Evolutionary conservation across 2,888 invertebrate genomes (phyloP).

Genomic region (Diarsia brunnea): DNA sequence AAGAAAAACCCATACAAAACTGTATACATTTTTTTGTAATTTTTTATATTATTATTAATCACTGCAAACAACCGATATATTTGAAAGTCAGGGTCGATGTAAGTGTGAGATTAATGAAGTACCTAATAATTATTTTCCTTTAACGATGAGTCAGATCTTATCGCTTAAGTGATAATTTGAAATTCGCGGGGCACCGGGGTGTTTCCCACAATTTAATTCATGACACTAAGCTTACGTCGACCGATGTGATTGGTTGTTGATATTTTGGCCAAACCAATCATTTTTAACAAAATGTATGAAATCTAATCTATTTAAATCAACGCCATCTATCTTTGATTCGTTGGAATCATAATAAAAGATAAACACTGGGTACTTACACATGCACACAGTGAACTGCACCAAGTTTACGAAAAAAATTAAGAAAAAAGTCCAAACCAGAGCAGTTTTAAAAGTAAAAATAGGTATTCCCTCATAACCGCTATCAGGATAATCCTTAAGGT

Average conservation of each 20-base stretch:
- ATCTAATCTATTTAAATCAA: neutral
- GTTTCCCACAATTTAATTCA: neutral
- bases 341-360: neutral
- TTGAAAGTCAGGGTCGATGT: slow-evolving; percentile 14
- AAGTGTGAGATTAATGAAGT: slow-evolving; percentile 2
- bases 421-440: neutral
- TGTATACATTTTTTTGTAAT: neutral
- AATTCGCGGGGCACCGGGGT: neutral
- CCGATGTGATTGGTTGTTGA: neutral
- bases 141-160: neutral
- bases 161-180: slow-evolving; percentile 15
- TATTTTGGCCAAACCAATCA: neutral
- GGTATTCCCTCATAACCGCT: neutral
- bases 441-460: slow-evolving; percentile 12
- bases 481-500: neutral
- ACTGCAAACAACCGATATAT: slow-evolving; percentile 16
- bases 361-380: slow-evolving; percentile 18
- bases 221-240: neutral
- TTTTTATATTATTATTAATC: neutral
- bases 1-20: slow-evolving; percentile 12
- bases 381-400: slow-evolving; percentile 3
- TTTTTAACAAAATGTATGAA: neutral
- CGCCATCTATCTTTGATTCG: neutral
- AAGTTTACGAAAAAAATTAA: slow-evolving; percentile 19
- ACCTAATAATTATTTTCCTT: neutral